A percentile compares a stretch with the other conserved stretches of the same genome.
phyloP scores from a whole-genome alignment of 2,888 invertebrate genomes.

The Pristionchus arcanus region DNA sequence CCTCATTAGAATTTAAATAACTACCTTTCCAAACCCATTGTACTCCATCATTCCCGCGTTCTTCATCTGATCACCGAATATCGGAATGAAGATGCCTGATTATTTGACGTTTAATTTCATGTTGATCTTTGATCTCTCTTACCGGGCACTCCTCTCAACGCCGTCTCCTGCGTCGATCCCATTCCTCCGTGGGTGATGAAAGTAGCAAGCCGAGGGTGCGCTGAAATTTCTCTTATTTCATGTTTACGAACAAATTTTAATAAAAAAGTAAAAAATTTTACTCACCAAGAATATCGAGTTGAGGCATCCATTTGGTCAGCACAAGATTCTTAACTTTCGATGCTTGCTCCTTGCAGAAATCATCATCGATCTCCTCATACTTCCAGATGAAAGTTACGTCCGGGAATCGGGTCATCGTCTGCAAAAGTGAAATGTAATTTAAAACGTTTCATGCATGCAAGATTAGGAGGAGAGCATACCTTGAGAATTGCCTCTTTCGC shows the following conservation, averaged over 20 bases:
- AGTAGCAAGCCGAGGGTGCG: not conserved
- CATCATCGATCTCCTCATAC: conserved; percentile 1
- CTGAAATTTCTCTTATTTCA: not conserved
- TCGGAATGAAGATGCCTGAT: not conserved
- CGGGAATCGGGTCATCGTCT: not conserved
- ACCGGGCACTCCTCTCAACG: conserved; percentile 23
- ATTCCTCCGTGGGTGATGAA: conserved; percentile 32
- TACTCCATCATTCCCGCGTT: conserved; percentile 43
- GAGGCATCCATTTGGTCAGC: conserved; percentile 7
- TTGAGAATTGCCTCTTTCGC: not conserved
- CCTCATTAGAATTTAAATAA: not conserved
- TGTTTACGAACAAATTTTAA: not conserved
- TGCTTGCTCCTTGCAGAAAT: conserved; percentile 3
- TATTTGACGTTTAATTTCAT: too few species aligned
- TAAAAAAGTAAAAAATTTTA: not conserved
- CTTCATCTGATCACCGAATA: not conserved
- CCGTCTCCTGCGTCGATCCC: conserved; percentile 2
- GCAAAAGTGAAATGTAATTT: not conserved
- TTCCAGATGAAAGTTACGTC: conserved; percentile 25
- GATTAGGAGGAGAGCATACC: not conserved
- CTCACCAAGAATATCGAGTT: conserved; percentile 4
- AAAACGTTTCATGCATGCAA: not conserved
- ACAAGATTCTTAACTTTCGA: not conserved
- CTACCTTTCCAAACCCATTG: conserved; percentile 20
- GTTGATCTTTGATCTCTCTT: too few species aligned